phyloP scores from a whole-genome alignment of 1,140 invertebrate genomes.

The Eurosta solidaginis region DNA sequence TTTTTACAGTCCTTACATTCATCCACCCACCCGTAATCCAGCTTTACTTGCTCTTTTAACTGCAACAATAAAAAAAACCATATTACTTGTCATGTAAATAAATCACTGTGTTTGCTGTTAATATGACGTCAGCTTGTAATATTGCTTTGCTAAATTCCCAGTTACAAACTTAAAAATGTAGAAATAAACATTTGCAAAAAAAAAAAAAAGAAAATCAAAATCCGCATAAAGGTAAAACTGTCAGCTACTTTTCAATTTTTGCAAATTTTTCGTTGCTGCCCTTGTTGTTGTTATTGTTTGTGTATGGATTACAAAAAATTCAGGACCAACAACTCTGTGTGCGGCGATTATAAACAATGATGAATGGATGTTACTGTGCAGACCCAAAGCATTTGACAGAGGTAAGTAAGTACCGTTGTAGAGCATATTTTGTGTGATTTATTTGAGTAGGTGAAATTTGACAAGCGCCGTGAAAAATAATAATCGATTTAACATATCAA shows the following conservation, averaged over 20 bases:
- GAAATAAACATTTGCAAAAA: not conserved
- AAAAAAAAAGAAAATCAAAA: too few relatives aligned
- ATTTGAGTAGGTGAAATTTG: conserved; percentile 8
- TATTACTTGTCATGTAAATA: conserved; percentile 57
- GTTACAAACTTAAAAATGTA: not conserved
- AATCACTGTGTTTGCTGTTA: conserved; percentile 48
- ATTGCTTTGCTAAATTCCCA: not conserved
- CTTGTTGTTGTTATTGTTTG: not conserved
- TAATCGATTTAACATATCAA: conserved; percentile 27
- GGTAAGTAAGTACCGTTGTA: not conserved
- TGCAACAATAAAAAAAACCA: conserved; percentile 53
- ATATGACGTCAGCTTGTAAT: conserved; percentile 47
- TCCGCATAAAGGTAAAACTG: conserved; percentile 25
- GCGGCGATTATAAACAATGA: not conserved
- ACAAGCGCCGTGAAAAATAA: not conserved
- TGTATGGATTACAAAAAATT: not conserved
- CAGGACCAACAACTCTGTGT: not conserved
- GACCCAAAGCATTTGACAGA: not conserved
- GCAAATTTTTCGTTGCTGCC: not conserved
- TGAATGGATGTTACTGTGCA: not conserved
- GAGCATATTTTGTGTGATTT: not conserved
- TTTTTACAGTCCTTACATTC: not conserved
- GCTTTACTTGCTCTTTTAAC: conserved; percentile 36
- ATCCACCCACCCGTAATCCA: too few relatives aligned
- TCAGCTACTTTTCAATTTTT: conserved; percentile 24